Evolutionary conservation across 2,888 invertebrate species (phyloP), one percentile per base, ranked within the genome.

Genomic region (Mimas tiliae): DNA sequence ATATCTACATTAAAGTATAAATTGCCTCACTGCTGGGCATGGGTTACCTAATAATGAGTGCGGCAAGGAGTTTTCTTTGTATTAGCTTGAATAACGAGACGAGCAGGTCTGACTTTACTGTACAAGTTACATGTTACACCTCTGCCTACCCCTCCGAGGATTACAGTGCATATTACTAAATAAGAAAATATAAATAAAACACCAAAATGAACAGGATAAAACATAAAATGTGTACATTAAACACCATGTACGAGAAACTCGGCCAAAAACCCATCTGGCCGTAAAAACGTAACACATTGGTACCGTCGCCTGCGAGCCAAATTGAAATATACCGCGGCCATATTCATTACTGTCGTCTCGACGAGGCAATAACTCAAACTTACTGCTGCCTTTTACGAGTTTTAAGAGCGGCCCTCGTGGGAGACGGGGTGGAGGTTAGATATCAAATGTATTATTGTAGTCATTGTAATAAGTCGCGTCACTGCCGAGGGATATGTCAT

Each of bases 301-400:
- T 75, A 76, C 82, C 77, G 74, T 79, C 74, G 72, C 80, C 79
- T 78, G 75, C 77, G 68, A 66, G 69, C 83, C 82, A 91, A 91
- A 91, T 91, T 91, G 91, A 91, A 89, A 91, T 91, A 91, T 91
- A 91, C 89, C 84, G 88, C 72, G 80, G 83, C 87, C 86, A 89
- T 90, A 89, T 90, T 91, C 91, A 91, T 91, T 91, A 91, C 83
- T 67, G 76, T 70, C 77, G 81, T 82, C 83, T 81, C 84, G 77
- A 76, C 79, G 80, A 76, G 82, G 77, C 76, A 72, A 84, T 90
- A 89, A 89, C 86, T 91, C 89, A 89, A 88, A 89, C 85, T 90
- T 90, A 89, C 87, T 88, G 85, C 80, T 76, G 82, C 86, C 86
- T 88, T 86, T 90, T 87, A 87, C 87, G 88, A 86, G 86, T 86